phyloP scores from a whole-genome alignment of 1,140 invertebrate species.

The Meloidogyne chitwoodi region DNA sequence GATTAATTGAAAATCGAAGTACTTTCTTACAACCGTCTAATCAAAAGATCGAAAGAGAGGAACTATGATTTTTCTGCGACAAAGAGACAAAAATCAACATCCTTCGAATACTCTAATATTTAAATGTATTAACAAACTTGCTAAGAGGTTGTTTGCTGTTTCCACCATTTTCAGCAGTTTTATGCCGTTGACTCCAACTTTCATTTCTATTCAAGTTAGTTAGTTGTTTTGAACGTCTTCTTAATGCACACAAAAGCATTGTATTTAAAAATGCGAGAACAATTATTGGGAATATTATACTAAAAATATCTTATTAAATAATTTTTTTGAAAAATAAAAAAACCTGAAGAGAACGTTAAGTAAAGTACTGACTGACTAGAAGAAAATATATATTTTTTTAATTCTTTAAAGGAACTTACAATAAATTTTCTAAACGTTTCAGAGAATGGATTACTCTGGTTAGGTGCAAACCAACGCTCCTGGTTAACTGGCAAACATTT shows the following conservation, averaged over 20 bases:
- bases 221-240: slow-evolving; percentile 43
- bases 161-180: background rate
- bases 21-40: too few relatives aligned
- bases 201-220: slow-evolving; percentile 18
- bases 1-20: background rate
- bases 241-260: slow-evolving; percentile 47
- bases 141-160: background rate
- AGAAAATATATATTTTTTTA: background rate
- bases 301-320: slow-evolving; percentile 12
- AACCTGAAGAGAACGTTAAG: slow-evolving; percentile 36
- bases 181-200: slow-evolving; percentile 6
- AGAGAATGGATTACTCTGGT: slow-evolving; percentile 47
- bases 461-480: slow-evolving; percentile 48
- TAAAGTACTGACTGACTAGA: slow-evolving; percentile 28
- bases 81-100: background rate
- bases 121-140: background rate
- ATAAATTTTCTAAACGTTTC: slow-evolving; percentile 44
- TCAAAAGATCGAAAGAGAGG: too few relatives aligned
- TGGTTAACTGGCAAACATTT: slow-evolving; percentile 46
- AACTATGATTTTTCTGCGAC: too few relatives aligned
- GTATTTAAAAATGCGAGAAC: slow-evolving; percentile 50
- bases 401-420: background rate
- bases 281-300: slow-evolving; percentile 56
- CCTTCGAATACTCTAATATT: too few relatives aligned
- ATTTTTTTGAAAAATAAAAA: background rate